Conservation (phyloP, 1,140 invertebrate genomes). For the Zaprionus lachaisei region DNA sequence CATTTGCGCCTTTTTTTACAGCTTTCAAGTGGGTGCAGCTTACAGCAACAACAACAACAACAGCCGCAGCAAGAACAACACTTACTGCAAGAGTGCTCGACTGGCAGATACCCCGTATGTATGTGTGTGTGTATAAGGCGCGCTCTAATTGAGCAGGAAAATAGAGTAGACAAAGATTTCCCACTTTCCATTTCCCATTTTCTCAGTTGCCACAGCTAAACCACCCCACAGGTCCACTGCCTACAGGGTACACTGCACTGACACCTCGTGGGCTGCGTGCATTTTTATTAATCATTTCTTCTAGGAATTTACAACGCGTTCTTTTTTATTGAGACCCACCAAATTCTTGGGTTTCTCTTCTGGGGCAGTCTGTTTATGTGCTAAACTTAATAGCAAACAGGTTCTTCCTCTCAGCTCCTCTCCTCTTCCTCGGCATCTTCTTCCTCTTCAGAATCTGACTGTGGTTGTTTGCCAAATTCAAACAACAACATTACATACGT, state of each 20-base stretch:
- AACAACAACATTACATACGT: slow-evolving; percentile 63
- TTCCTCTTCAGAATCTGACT: slow-evolving; percentile 29
- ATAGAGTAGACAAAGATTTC: background rate
- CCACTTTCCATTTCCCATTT: background rate
- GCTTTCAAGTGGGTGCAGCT: slow-evolving; percentile 79
- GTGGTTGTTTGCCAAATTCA: slow-evolving; percentile 80
- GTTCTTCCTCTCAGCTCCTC: slow-evolving; percentile 45
- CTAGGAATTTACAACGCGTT: slow-evolving; percentile 81
- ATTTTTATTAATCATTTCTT: slow-evolving; percentile 83
- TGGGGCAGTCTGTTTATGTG: slow-evolving; percentile 57
- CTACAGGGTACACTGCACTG: slow-evolving; percentile 22
- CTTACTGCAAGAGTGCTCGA: slow-evolving; percentile 11
- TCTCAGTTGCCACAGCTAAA: background rate
- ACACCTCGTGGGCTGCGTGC: slow-evolving; percentile 34
- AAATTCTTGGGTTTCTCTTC: slow-evolving; percentile 58
- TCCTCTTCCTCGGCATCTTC: slow-evolving; percentile 31
- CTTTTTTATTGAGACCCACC: slow-evolving; percentile 80
- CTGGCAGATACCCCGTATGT: slow-evolving; percentile 14
- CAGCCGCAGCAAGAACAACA: slow-evolving; percentile 21
- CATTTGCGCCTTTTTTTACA: slow-evolving; percentile 75
- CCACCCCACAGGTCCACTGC: background rate
- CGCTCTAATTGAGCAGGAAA: background rate
- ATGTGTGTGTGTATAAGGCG: background rate
- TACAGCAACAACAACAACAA: slow-evolving; percentile 24
- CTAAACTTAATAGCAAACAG: slow-evolving; percentile 79